Evolutionary conservation across 2,888 invertebrate genomes (phyloP).

Genomic region (Drosophila borborema): DNA sequence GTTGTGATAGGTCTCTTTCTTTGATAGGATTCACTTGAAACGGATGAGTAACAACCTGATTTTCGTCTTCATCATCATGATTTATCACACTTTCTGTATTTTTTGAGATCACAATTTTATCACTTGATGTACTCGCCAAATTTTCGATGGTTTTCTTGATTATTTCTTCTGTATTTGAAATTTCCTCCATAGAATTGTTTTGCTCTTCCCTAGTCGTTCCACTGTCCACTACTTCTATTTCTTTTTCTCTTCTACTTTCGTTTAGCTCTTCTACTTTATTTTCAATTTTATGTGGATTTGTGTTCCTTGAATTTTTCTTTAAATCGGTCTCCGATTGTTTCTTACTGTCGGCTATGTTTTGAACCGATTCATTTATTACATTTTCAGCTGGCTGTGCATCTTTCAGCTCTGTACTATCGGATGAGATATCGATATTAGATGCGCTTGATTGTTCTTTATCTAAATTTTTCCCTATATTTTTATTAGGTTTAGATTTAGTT

Average conservation of each 20-base stretch:
- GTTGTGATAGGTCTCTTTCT: constrained; percentile 46
- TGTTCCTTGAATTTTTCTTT: not conserved
- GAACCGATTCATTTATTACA: not conserved
- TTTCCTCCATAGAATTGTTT: not conserved
- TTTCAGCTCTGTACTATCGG: not conserved
- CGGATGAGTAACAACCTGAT: not conserved
- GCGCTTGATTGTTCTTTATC: not conserved
- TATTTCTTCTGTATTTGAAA: not conserved
- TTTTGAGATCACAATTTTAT: not conserved
- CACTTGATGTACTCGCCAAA: not conserved
- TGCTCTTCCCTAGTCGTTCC: too few species aligned
- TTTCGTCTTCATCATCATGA: not conserved
- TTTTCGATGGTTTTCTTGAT: not conserved
- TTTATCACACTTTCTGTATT: constrained; percentile 11
- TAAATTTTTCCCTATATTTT: not conserved
- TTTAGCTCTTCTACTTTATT: not conserved
- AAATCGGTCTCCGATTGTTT: not conserved
- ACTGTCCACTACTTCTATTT: not conserved
- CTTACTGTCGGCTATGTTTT: not conserved
- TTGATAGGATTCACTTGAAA: not conserved
- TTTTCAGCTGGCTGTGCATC: not conserved
- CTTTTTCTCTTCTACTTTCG: not conserved
- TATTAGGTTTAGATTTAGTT: constrained; percentile 16
- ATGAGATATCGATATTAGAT: not conserved
- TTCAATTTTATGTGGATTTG: not conserved